These are phyloP conservation scores for Centroberyx gerrardi DNA, from an alignment of 2,797 vertebrate species.

Conservation along the genomic window DNA sequence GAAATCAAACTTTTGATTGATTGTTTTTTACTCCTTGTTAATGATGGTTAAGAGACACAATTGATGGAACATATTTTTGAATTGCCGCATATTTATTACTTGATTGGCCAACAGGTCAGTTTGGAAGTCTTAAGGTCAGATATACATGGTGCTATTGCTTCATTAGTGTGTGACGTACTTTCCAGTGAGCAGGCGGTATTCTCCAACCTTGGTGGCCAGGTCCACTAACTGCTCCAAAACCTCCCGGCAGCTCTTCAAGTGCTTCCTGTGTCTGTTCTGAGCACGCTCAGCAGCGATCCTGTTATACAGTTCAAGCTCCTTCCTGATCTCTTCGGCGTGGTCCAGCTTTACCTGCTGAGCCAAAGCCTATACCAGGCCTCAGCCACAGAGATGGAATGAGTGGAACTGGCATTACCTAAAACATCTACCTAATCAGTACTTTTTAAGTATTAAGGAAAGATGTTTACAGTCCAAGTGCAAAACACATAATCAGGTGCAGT, in stretches of 20 bases:
- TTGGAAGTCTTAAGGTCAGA: not conserved
- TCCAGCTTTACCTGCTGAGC: conserved; percentile 88
- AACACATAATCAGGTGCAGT: conserved; percentile 3
- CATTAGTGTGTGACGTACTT: conserved; percentile 87
- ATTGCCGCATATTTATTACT: not conserved
- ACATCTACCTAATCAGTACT: conserved; percentile 13
- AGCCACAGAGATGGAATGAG: conserved; percentile 54
- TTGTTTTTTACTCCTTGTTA: not conserved
- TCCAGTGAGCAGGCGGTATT: conserved; percentile 89
- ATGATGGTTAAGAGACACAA: not conserved
- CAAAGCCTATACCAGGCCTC: conserved; percentile 83
- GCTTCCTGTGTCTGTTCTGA: conserved; percentile 85
- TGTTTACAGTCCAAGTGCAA: conserved; percentile 42
- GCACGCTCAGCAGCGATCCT: conserved; percentile 86
- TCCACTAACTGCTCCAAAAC: conserved; percentile 91
- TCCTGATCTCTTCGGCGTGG: conserved; percentile 83
- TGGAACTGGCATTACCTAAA: conserved; percentile 24
- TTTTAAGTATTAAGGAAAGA: conserved; percentile 22
- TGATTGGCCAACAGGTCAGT: not conserved
- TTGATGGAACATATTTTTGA: not conserved
- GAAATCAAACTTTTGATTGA: not conserved
- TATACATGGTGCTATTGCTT: conserved; percentile 15
- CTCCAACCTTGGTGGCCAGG: conserved; percentile 90
- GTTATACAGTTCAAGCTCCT: conserved; percentile 85
- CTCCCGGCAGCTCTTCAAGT: conserved; percentile 87